Conservation (phyloP, 1,140 invertebrate genomes). For the Drosophila carrolli region DNA sequence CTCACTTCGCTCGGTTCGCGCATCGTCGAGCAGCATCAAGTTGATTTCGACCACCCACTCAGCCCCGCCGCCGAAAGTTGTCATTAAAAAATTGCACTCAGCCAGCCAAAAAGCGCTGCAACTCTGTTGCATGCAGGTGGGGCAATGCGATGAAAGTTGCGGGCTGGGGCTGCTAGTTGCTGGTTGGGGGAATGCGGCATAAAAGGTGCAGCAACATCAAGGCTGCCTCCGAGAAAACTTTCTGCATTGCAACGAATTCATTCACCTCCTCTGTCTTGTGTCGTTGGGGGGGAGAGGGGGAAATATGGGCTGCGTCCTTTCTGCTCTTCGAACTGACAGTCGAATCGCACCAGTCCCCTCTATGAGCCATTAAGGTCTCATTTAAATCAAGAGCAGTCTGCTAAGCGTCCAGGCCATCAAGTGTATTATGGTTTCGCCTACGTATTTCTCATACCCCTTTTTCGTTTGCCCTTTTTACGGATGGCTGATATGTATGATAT, state of each 20-base stretch:
- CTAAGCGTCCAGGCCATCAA: conserved; percentile 17
- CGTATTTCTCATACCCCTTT: neutral
- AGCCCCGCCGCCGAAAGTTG: conserved; percentile 23
- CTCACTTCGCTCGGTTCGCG: conserved; percentile 35
- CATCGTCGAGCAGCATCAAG: conserved; percentile 48
- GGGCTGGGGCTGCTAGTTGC: neutral
- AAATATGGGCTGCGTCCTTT: no score
- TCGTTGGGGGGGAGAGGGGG: no score
- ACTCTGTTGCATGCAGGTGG: conserved; percentile 54
- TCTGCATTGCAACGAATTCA: conserved; percentile 48
- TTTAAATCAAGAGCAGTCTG: conserved; percentile 31
- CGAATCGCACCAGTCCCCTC: conserved; percentile 8
- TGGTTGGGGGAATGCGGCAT: conserved; percentile 10
- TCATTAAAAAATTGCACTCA: conserved; percentile 67
- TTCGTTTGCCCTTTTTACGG: neutral
- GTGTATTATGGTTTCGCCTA: conserved; percentile 8
- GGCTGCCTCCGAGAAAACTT: conserved; percentile 34
- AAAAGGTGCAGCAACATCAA: conserved; percentile 50
- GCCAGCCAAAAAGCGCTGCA: conserved; percentile 32
- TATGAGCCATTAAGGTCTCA: conserved; percentile 37
- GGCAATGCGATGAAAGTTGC: neutral
- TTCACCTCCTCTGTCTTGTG: conserved; percentile 4
- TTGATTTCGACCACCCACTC: conserved; percentile 14
- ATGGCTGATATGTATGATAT: neutral
- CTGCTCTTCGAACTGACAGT: neutral